Evolutionary conservation across 1,140 invertebrate genomes (phyloP).

Genomic region (Caenorhabditis inopinata): DNA sequence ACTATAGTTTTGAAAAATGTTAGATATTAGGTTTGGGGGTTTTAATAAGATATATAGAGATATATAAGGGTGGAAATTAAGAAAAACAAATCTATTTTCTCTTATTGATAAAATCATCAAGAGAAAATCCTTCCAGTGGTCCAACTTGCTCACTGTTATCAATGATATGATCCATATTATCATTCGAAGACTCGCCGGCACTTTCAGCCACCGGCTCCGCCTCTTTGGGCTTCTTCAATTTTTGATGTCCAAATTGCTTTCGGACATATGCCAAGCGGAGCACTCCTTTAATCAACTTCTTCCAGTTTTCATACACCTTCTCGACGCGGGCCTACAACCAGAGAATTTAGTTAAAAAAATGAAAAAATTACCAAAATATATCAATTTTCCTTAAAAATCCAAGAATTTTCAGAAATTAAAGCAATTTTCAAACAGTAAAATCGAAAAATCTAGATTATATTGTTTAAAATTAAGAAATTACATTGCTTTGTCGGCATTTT

Average conservation of each 20-base stretch:
- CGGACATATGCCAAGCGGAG: constrained; percentile 41
- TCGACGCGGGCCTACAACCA: constrained; percentile 46
- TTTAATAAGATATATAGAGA: too few relatives aligned
- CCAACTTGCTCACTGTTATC: neutral
- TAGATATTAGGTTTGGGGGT: too few relatives aligned
- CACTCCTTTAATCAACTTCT: constrained; percentile 50
- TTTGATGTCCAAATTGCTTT: constrained; percentile 46
- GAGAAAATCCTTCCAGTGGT: neutral
- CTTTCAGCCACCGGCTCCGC: neutral
- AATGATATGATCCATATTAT: neutral
- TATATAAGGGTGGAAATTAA: neutral
- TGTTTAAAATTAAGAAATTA: neutral
- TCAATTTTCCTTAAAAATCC: too few relatives aligned
- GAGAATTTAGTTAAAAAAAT: too few relatives aligned
- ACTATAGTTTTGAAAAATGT: too few relatives aligned
- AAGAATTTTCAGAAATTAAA: too few relatives aligned
- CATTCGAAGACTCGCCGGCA: too few relatives aligned
- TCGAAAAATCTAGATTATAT: neutral
- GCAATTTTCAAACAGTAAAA: neutral
- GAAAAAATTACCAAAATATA: too few relatives aligned
- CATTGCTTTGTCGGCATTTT: too few relatives aligned
- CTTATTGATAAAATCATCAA: constrained; percentile 17
- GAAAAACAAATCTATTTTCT: neutral
- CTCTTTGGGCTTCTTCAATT: neutral
- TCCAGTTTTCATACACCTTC: constrained; percentile 50